Evolutionary conservation across 2,113 vertebrate species (phyloP).

Genomic region (Dendrocopos noguchii): DNA sequence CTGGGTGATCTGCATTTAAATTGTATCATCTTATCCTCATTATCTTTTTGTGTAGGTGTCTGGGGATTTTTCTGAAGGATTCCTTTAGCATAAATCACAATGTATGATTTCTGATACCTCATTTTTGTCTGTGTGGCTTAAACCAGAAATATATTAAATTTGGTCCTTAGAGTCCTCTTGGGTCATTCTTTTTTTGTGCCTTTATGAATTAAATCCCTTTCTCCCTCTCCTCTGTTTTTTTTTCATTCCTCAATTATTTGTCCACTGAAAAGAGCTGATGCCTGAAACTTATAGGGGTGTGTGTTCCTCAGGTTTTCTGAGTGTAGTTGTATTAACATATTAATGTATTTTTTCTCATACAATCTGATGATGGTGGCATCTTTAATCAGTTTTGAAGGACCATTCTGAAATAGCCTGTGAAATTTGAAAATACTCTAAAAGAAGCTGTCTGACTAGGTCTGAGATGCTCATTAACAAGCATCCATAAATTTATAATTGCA

Average conservation of each 20-base stretch:
- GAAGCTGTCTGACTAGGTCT: constrained; percentile 31
- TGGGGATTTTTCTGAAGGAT: constrained; percentile 49
- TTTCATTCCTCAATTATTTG: background rate
- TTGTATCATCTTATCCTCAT: constrained; percentile 59
- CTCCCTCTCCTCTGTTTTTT: background rate
- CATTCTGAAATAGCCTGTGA: constrained; percentile 25
- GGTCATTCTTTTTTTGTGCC: constrained; percentile 34
- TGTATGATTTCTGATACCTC: constrained; percentile 41
- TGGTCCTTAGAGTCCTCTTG: constrained; percentile 16
- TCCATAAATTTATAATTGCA: constrained; percentile 60
- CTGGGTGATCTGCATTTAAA: constrained; percentile 62
- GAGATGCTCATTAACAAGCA: constrained; percentile 59
- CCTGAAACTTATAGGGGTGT: background rate
- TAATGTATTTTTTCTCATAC: background rate
- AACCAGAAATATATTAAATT: constrained; percentile 50
- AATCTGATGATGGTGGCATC: constrained; percentile 8
- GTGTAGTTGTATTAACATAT: background rate
- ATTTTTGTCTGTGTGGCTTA: constrained; percentile 36
- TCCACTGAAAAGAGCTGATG: background rate
- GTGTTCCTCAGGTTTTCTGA: background rate
- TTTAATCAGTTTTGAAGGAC: constrained; percentile 49
- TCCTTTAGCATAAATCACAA: constrained; percentile 53
- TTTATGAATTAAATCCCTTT: constrained; percentile 37
- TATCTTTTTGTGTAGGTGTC: constrained; percentile 56
- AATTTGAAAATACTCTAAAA: constrained; percentile 48